Evolutionary conservation across 2,888 invertebrate genomes (phyloP), one percentile per base, ranked within the genome.

Genomic region (Hirtodrosophila cameraria): DNA sequence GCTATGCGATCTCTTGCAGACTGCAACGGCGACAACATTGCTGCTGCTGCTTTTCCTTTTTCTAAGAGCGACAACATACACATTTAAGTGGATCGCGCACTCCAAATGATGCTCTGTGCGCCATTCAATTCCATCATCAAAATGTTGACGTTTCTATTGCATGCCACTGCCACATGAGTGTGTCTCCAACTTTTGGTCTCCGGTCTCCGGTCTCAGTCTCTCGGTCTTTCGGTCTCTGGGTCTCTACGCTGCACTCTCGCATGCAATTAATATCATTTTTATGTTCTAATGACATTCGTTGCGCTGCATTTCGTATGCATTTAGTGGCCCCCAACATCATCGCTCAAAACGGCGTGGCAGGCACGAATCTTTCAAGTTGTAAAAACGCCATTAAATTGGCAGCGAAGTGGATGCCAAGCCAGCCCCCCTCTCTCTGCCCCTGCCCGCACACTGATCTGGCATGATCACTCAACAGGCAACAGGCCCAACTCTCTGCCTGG

Each of bases 301-400:
- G 82, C 88, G 84, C 88, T 81, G 83, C 86, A 88, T 87, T 89
- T 88, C 64, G 77, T 79, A 75, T 86, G 86, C 79, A 81, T 87
- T 87, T 80, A 81, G 75, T 71, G 64, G 54, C 46, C 54, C 72
- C 64, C 68, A 70, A 63, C 68, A 77, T 72, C 85, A 86, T 86
- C 83, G 77, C 83, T 77, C 78, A 83, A 79, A 85, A 84, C 84
- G 76, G 76, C 73, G 72, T 77, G 78, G 77, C 77, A 84, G 82
- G 88, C 89, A 89, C 89, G 89, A 89, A 88, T 87, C 86, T 87
- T 81, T 75, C 78, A 84, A 87, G 89, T 86, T 88, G 85, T 89
- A 89, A 89, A 89, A 89, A 89, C 75, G 88, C 88, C 85, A 89
- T 89, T 89, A 89, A 89, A 89, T 89, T 88, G 85, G 83, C 88